Percentiles rank a stretch among this genome's conserved stretches.
Evolutionary conservation across 2,797 vertebrate species (phyloP).

Genomic region (Capromys pilorides): DNA sequence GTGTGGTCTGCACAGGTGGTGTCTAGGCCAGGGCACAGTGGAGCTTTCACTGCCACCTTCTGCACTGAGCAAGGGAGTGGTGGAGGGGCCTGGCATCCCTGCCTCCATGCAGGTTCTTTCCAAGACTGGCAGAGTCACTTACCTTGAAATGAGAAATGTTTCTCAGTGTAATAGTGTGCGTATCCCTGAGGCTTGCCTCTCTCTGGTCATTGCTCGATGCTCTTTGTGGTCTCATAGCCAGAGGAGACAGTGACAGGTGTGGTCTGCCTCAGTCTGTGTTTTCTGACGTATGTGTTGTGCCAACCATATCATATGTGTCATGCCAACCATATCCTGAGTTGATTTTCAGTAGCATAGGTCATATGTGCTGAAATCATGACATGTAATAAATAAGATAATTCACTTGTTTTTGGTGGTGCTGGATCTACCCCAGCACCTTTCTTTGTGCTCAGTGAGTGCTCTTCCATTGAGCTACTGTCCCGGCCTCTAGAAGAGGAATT

Average conservation of each 20-base stretch:
- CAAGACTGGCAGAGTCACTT: neutral
- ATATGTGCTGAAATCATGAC: neutral
- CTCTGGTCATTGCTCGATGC: neutral
- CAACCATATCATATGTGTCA: neutral
- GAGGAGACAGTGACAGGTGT: neutral
- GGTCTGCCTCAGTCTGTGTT: conserved; percentile 30
- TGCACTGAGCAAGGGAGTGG: neutral
- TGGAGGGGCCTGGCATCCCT: neutral
- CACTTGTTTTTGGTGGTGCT: neutral
- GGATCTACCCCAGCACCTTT: neutral
- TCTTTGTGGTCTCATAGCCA: neutral
- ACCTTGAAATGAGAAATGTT: neutral
- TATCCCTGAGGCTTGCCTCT: neutral
- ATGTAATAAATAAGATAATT: neutral
- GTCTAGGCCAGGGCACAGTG: neutral
- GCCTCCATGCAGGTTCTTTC: neutral
- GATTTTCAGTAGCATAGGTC: neutral
- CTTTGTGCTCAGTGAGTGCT: neutral
- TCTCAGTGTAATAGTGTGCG: neutral
- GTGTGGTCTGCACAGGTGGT: neutral
- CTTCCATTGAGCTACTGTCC: neutral
- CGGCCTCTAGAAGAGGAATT: neutral
- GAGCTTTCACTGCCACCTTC: neutral
- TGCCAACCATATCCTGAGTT: neutral
- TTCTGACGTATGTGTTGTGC: conserved; percentile 22